phyloP scores from a whole-genome alignment of 1,140 invertebrate species.

The Macrobrachium rosenbergii region DNA sequence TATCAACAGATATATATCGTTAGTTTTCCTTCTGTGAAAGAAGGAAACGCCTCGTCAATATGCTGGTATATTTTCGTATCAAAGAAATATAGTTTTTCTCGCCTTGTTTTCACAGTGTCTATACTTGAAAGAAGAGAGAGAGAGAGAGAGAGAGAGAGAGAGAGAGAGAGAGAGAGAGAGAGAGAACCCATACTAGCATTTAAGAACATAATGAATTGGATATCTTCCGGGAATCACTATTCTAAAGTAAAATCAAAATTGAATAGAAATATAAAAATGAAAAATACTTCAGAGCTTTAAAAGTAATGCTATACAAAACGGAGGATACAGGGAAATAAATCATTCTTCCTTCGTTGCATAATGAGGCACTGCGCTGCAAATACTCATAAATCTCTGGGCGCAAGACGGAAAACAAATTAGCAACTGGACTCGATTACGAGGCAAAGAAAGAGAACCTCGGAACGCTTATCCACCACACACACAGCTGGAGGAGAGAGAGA shows the following conservation, averaged over 20 bases:
- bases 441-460: background rate
- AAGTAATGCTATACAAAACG: too few species aligned
- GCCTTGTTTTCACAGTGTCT: too few species aligned
- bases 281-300: too few species aligned
- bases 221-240: background rate
- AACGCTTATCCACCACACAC: too few species aligned
- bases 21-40: too few species aligned
- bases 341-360: too few species aligned
- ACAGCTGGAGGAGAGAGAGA: too few species aligned
- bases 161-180: constrained; percentile 31
- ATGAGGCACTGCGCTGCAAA: background rate
- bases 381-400: background rate
- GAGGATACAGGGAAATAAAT: too few species aligned
- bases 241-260: background rate
- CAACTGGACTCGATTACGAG: background rate
- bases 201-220: background rate
- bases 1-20: too few species aligned
- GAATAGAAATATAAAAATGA: background rate
- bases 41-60: too few species aligned
- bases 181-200: background rate
- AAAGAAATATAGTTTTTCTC: too few species aligned
- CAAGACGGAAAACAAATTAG: background rate
- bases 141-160: constrained; percentile 11
- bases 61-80: too few species aligned
- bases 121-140: background rate